Evolutionary conservation across 2,113 vertebrate genomes (phyloP).

Genomic region (Salvelinus alpinus): DNA sequence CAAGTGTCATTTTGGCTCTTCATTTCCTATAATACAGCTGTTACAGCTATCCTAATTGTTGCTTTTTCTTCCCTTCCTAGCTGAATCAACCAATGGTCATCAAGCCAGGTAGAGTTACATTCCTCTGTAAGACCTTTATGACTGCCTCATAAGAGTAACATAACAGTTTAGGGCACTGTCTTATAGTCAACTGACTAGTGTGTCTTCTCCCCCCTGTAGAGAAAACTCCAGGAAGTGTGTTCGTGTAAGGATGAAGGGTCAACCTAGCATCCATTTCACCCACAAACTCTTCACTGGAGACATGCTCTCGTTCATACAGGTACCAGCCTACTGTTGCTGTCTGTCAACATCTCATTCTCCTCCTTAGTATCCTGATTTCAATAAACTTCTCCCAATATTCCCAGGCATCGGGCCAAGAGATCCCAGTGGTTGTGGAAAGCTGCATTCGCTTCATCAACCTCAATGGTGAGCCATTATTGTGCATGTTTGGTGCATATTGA

Average conservation of each 20-base stretch:
- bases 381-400: background rate
- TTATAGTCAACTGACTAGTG: background rate
- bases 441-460: conserved; percentile 86
- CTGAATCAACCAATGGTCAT: conserved; percentile 44
- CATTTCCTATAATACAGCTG: conserved; percentile 1
- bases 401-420: conserved; percentile 72
- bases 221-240: conserved; percentile 51
- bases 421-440: conserved; percentile 82
- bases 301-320: conserved; percentile 79
- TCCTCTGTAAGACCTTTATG: background rate
- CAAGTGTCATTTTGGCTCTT: background rate
- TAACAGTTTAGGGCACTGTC: background rate
- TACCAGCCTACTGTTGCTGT: conserved; percentile 34
- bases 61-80: conserved; percentile 24
- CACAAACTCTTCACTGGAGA: conserved; percentile 79
- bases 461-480: conserved; percentile 71
- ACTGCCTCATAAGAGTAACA: background rate
- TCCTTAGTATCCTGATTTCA: background rate
- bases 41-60: background rate
- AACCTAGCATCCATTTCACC: conserved; percentile 53
- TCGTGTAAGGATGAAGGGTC: conserved; percentile 58
- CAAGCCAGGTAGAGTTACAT: conserved; percentile 41
- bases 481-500: background rate
- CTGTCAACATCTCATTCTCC: background rate
- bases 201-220: conserved; percentile 50